Evolutionary conservation across 2,888 invertebrate species (phyloP), one percentile per base, ranked within the genome.

Genomic region (Panopea generosa): DNA sequence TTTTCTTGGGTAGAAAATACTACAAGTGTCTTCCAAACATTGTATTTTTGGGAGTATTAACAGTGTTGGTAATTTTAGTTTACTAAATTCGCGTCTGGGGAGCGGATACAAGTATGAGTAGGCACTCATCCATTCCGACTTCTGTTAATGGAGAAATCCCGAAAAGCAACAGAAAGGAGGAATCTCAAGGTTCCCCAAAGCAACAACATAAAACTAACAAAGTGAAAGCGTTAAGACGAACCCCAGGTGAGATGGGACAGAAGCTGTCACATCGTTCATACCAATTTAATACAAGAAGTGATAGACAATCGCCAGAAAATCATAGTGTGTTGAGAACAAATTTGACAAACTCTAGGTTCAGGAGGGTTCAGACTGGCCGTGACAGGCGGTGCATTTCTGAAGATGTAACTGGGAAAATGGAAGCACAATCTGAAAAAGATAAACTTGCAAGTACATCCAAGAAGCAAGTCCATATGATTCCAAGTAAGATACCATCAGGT

Each of bases 371-470:
- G 20, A 67, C 73, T 22, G 77, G 71, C 18, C 50, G 81, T 38
- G 84, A 84, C 16, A 81, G 76, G 55, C 69, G 71, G 50, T 83
- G 82, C 66, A 80, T 84, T 27, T 84, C 84, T n/a, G 86, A 86
- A 66, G 83, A 83, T 73, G 55, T 83, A 16, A 68, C 86, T 29
- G 57, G 67, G n/a, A 84, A n/a, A n/a, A n/a, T n/a, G n/a, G n/a
- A n/a, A n/a, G n/a, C n/a, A n/a, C n/a, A 78, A 56, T 33, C 75
- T n/a, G 75, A 83, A 26, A 43, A 38, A 22, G 26, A 63, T 29
- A 29, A 74, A 4, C 59, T 59, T 45, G 43, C 60, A 4, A 45
- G 29, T 20, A 49, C 38, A 45, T 20, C 40, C 16, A 69, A 63
- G 49, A 70, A 73, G 66, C 66, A 70, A 20, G 22, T 27, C 14